Conservation (phyloP, 2,113 vertebrate species). For the Marcusenius ussheri region DNA sequence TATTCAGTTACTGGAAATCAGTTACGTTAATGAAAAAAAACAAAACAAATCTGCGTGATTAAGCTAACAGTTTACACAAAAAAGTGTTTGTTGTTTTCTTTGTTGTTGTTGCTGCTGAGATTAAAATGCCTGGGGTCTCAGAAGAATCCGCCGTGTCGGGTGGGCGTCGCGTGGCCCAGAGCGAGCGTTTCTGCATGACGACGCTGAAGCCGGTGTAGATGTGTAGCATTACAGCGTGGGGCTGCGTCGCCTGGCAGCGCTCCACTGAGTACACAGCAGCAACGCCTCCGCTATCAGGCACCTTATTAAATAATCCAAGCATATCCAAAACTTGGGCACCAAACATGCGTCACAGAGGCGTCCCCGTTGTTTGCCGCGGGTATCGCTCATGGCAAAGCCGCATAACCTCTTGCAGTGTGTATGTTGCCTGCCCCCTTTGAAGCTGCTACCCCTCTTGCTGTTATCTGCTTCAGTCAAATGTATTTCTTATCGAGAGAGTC, state of each 20-base stretch:
- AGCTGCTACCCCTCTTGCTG: conserved; percentile 80
- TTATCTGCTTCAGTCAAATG: conserved; percentile 99
- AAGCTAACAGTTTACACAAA: neutral
- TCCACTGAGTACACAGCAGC: conserved; percentile 36
- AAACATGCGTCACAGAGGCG: conserved; percentile 50
- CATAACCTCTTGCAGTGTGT: conserved; percentile 66
- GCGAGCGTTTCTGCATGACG: neutral
- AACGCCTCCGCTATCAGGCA: conserved; percentile 43
- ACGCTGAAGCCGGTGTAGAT: neutral
- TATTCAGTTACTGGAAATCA: conserved; percentile 6
- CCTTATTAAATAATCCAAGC: conserved; percentile 59
- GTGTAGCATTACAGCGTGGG: conserved; percentile 1
- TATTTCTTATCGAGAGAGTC: conserved; percentile 88
- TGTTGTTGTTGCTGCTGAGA: neutral
- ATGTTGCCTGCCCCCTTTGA: conserved; percentile 70
- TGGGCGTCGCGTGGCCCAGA: neutral
- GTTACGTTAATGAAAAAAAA: neutral
- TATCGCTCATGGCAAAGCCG: conserved; percentile 82
- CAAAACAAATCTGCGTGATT: neutral
- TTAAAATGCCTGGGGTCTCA: neutral
- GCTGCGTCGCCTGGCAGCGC: conserved; percentile 41
- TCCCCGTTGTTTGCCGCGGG: conserved; percentile 75
- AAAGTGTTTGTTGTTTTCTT: neutral
- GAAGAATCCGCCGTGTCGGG: neutral
- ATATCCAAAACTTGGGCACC: conserved; percentile 50